phyloP scores from a whole-genome alignment of 2,113 vertebrate species.

The Nerophis ophidion region DNA sequence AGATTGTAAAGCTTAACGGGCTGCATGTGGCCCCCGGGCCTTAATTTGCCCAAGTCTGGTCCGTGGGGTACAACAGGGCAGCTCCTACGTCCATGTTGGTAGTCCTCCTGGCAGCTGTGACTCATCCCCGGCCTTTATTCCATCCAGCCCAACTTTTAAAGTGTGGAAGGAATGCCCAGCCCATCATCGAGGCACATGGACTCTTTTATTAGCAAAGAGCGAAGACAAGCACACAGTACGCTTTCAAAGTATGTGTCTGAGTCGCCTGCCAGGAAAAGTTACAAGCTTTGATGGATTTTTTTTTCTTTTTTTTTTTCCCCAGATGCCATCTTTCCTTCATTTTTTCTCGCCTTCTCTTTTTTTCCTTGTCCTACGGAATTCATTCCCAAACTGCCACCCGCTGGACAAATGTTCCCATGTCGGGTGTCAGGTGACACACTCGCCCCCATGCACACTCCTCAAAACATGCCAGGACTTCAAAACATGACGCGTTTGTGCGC shows the following conservation, averaged over 20 bases:
- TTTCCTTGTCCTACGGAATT: not conserved
- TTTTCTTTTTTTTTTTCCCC: too few species aligned
- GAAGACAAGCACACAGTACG: not conserved
- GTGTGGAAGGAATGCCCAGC: conserved; percentile 4
- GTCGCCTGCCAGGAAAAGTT: conserved; percentile 2
- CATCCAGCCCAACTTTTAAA: not conserved
- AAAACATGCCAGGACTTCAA: not conserved
- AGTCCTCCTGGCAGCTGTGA: not conserved
- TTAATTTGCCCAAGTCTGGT: not conserved
- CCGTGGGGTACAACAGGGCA: not conserved
- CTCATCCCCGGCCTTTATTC: conserved; percentile 2
- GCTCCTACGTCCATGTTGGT: not conserved
- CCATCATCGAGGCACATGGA: not conserved
- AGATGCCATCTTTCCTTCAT: not conserved
- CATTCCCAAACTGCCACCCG: too few species aligned
- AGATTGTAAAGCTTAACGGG: too few species aligned
- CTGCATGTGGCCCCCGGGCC: too few species aligned
- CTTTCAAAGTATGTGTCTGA: not conserved
- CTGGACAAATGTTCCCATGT: conserved; percentile 1
- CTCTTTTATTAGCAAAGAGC: conserved; percentile 4
- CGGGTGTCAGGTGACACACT: not conserved
- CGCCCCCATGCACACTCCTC: not conserved
- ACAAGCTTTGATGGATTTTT: too few species aligned
- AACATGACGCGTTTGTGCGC: not conserved
- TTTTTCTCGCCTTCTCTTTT: not conserved